Base-by-base conservation (phyloP, 53 echinoderm and acorn worm species). In the Glandiceps talaboti region DNA sequence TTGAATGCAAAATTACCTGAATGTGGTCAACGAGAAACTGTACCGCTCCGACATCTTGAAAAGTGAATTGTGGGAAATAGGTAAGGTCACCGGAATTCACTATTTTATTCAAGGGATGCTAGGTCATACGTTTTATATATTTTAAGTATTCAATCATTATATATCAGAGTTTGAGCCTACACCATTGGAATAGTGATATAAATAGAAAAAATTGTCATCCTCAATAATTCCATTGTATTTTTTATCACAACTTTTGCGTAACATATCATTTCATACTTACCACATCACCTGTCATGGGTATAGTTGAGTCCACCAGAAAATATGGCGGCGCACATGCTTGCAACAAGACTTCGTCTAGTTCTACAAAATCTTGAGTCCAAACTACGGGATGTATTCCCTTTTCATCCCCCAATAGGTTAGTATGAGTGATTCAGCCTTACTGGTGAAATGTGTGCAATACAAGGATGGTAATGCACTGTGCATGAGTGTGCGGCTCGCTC, bases 1-100 rank as follows among this genome's bases (percentile, higher is more conserved):
- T n/a, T n/a, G n/a, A n/a, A n/a, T n/a, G n/a, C n/a, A n/a, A 33
- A 30, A 73, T 87, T 85, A 90, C 94, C 94, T 94, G 82, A 94
- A 94, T 73, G 94, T 94, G 27, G 94, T 94, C 1, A 94, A 80
- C 1, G 94, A 94, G 87, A 94, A 94, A 82, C 94, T 94, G 82
- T 94, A 94, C 83, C 91, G 84, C 74, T 94, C 94, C 31, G 94
- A 89, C 94, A 94, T 94, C 29, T 74, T 91, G 79, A 28, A 28
- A 25, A 30, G 27, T n/a, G 1, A 77, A 75, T 28, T 75, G 10
- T 75, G 29, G 76, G 76, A 6, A 27, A 28, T 14, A 27, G 28
- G 26, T 72, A 27, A 73, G 28, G 27, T 72, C 82, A 0, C 73
- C 27, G 25, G 28, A 32, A 1, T n/a, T n/a, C n/a, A n/a, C n/a